Percentiles rank a stretch among this genome's conserved stretches.
Conservation (phyloP, 1,140 invertebrate genomes). For the Popillia japonica region DNA sequence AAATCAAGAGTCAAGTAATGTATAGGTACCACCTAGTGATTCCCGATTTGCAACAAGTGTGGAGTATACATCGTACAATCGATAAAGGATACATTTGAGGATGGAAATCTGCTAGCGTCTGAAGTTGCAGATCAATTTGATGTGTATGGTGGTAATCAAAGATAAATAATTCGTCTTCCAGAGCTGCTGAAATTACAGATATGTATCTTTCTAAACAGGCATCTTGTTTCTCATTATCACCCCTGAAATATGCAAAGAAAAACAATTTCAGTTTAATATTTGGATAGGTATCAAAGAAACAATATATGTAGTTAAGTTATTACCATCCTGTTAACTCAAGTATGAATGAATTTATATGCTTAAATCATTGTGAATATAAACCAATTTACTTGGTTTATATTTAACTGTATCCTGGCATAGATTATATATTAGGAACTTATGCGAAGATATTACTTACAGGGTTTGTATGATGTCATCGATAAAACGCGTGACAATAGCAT, state of each 20-base stretch:
- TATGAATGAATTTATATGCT: too few relatives aligned
- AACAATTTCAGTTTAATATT: not conserved
- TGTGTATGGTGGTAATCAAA: conserved; percentile 73
- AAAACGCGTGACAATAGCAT: conserved; percentile 50
- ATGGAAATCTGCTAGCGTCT: conserved; percentile 66
- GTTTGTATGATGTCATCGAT: conserved; percentile 52
- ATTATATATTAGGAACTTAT: not conserved
- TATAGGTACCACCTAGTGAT: too few relatives aligned
- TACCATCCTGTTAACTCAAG: too few relatives aligned
- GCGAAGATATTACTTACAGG: conserved; percentile 46
- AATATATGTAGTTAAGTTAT: too few relatives aligned
- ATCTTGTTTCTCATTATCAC: conserved; percentile 61
- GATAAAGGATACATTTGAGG: conserved; percentile 70
- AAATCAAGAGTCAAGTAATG: too few relatives aligned
- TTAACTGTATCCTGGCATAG: too few relatives aligned
- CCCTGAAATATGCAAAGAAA: conserved; percentile 58
- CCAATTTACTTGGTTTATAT: too few relatives aligned
- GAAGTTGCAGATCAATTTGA: conserved; percentile 69
- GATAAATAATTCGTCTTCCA: conserved; percentile 74
- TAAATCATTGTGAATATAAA: too few relatives aligned
- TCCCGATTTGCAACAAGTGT: too few relatives aligned
- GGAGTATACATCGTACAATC: conserved; percentile 42
- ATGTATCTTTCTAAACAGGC: conserved; percentile 67
- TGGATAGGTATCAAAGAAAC: too few relatives aligned
- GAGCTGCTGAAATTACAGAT: conserved; percentile 67